Evolutionary conservation across 2,113 vertebrate genomes (phyloP).

Genomic region (Apus apus): DNA sequence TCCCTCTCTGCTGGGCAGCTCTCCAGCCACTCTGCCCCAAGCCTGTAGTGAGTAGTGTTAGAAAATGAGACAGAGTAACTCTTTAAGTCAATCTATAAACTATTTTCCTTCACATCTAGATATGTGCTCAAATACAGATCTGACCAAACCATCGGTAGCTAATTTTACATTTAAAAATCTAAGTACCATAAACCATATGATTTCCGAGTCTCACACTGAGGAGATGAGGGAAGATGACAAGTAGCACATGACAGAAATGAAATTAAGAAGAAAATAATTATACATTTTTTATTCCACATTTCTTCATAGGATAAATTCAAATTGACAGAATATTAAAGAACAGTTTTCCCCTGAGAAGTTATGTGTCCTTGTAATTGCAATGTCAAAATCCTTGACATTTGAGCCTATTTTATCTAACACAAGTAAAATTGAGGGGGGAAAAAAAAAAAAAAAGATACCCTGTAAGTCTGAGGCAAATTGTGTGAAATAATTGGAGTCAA

Average conservation of each 20-base stretch:
- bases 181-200: background rate
- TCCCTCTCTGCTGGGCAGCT: too few species aligned
- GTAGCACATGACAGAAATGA: background rate
- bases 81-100: background rate
- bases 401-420: background rate
- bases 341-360: background rate
- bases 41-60: background rate
- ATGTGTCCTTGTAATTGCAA: background rate
- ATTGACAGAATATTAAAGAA: conserved; percentile 35
- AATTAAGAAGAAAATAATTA: conserved; percentile 21
- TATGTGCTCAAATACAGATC: background rate
- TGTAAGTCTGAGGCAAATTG: background rate
- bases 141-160: background rate
- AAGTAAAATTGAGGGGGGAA: background rate
- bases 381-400: conserved; percentile 30
- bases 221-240: background rate
- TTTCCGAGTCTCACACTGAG: background rate
- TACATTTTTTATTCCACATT: background rate
- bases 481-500: background rate
- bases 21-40: too few species aligned
- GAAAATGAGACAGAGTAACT: background rate
- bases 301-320: conserved; percentile 14
- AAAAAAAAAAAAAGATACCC: background rate
- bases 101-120: background rate
- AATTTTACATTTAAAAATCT: background rate